Evolutionary conservation across 2,113 vertebrate genomes (phyloP).

Genomic region (Pygoscelis adeliae): DNA sequence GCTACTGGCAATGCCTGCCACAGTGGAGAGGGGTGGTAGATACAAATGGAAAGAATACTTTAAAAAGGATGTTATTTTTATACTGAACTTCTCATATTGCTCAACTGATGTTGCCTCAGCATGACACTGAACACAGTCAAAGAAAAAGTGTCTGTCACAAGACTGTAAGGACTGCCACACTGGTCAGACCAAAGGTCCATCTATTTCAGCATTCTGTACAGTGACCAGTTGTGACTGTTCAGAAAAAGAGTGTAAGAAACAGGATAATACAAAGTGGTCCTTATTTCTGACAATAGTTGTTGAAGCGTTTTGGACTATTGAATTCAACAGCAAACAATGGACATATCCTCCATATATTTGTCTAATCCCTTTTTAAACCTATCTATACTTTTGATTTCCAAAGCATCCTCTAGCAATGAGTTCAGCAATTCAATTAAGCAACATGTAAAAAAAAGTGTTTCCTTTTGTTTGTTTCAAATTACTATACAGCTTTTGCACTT

Average conservation of each 20-base stretch:
- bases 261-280: not conserved
- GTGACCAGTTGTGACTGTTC: not conserved
- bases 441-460: not conserved
- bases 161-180: not conserved
- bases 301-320: not conserved
- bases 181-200: not conserved
- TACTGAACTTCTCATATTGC: constrained; percentile 56
- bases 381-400: not conserved
- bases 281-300: not conserved
- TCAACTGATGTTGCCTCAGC: constrained; percentile 12
- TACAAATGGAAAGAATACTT: constrained; percentile 52
- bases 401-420: not conserved
- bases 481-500: not conserved
- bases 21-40: not conserved
- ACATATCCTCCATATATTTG: not conserved
- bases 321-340: not conserved
- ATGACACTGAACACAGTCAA: not conserved
- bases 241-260: not conserved
- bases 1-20: constrained; percentile 14
- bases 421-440: not conserved
- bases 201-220: not conserved
- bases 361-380: not conserved
- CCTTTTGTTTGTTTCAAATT: not conserved
- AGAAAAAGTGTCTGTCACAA: not conserved
- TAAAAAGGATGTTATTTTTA: constrained; percentile 62